phyloP scores from a whole-genome alignment of 2,113 vertebrate genomes.

The Romanogobio albipinnatus region DNA sequence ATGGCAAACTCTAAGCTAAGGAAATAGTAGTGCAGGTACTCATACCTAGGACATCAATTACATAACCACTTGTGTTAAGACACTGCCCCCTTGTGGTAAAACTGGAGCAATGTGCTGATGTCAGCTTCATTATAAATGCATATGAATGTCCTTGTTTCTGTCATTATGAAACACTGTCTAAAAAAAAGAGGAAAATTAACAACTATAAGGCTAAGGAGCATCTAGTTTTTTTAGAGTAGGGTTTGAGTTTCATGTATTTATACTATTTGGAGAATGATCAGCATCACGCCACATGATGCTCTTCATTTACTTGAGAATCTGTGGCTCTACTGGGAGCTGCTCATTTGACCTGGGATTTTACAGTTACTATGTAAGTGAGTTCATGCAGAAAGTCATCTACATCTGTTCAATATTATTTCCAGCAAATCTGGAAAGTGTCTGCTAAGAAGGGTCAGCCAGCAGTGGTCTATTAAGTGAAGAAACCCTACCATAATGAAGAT shows the following conservation, averaged over 20 bases:
- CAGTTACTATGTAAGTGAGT: not conserved
- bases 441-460: not conserved
- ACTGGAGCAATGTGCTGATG: not conserved
- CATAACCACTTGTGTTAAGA: not conserved
- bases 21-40: not conserved
- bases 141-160: not conserved
- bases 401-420: conserved; percentile 32
- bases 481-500: not conserved
- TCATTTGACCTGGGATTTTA: not conserved
- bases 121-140: not conserved
- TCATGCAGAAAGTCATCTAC: not conserved
- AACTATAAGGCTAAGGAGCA: not conserved
- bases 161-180: not conserved
- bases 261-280: not conserved
- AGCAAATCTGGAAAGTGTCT: conserved; percentile 29
- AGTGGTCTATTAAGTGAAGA: not conserved
- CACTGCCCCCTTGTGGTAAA: conserved; percentile 23
- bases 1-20: not conserved
- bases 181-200: not conserved
- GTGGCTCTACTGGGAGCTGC: not conserved
- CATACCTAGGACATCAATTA: not conserved
- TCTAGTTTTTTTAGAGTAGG: not conserved
- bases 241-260: not conserved
- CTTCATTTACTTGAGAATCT: not conserved
- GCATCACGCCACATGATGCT: not conserved